A percentile compares a stretch with the other conserved stretches of the same genome.
Conservation (phyloP, 2,888 invertebrate genomes). For the Luffia ferchaultella region DNA sequence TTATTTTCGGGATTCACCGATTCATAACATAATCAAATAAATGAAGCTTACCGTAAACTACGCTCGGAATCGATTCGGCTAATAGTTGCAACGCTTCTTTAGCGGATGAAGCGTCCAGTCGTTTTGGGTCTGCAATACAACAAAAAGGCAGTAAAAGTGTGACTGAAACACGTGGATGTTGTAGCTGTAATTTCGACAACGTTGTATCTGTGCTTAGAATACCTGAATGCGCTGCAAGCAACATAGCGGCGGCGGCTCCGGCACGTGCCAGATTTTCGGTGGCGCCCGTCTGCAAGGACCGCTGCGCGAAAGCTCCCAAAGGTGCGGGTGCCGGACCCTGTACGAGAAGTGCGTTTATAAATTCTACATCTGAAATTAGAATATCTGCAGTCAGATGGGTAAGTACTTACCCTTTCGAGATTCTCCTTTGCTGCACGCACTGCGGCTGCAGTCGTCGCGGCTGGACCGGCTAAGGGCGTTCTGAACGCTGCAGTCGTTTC, state of each 20-base stretch:
- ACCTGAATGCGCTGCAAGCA: constrained; percentile 1
- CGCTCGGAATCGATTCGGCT: not conserved
- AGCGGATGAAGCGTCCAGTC: not conserved
- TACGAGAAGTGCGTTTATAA: not conserved
- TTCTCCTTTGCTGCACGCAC: not conserved
- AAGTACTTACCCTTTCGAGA: not conserved
- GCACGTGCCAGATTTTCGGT: not conserved
- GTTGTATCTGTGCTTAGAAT: not conserved
- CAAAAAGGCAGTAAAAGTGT: not conserved
- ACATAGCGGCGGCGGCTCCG: not conserved
- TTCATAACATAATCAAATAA: not conserved
- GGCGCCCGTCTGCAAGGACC: not conserved
- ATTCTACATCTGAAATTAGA: not conserved
- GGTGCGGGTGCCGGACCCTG: not conserved
- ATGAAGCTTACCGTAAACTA: not conserved
- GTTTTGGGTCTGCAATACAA: not conserved
- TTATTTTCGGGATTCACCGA: not conserved
- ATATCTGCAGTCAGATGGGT: not conserved
- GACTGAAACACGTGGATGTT: no score
- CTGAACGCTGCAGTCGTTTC: not conserved
- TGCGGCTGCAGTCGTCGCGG: not conserved
- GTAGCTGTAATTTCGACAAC: no score
- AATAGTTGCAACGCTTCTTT: not conserved
- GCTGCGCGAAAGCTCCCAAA: not conserved
- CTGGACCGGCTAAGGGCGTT: not conserved